phyloP scores from a whole-genome alignment of 2,888 invertebrate genomes.

The Drosophila diplacantha region DNA sequence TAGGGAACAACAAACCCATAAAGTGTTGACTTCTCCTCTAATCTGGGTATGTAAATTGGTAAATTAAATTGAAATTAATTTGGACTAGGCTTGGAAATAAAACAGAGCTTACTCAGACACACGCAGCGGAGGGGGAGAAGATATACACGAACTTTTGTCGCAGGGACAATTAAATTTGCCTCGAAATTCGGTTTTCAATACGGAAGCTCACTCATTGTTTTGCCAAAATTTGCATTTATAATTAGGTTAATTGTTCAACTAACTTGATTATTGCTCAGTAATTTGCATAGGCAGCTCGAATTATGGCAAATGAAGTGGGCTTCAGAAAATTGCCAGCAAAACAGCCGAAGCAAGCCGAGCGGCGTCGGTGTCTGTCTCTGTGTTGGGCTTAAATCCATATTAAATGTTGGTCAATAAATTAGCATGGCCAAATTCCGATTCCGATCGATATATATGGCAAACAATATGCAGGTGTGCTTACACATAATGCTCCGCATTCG shows the following conservation, averaged over 20 bases:
- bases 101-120: no score
- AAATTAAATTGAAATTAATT: slow-evolving; percentile 49
- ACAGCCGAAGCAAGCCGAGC: not conserved
- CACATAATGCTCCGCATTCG: slow-evolving; percentile 22
- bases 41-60: slow-evolving; percentile 34
- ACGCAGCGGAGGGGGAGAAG: not conserved
- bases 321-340: slow-evolving; percentile 7
- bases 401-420: slow-evolving; percentile 49
- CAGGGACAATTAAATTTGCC: slow-evolving; percentile 43
- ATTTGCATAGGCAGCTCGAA: slow-evolving; percentile 59
- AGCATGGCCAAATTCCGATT: slow-evolving; percentile 42
- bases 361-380: not conserved
- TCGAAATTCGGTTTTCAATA: slow-evolving; percentile 26
- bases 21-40: slow-evolving; percentile 27
- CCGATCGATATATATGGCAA: slow-evolving; percentile 24
- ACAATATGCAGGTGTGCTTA: slow-evolving; percentile 44
- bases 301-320: slow-evolving; percentile 50
- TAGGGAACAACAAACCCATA: slow-evolving; percentile 62
- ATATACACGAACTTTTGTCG: slow-evolving; percentile 7
- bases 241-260: slow-evolving; percentile 67
- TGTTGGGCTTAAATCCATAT: slow-evolving; percentile 20
- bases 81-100: slow-evolving; percentile 41
- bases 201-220: slow-evolving; percentile 53
- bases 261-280: slow-evolving; percentile 60
- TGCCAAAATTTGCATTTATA: slow-evolving; percentile 64